Conservation (phyloP, 2,888 invertebrate species). For the Nowickia ferox region DNA sequence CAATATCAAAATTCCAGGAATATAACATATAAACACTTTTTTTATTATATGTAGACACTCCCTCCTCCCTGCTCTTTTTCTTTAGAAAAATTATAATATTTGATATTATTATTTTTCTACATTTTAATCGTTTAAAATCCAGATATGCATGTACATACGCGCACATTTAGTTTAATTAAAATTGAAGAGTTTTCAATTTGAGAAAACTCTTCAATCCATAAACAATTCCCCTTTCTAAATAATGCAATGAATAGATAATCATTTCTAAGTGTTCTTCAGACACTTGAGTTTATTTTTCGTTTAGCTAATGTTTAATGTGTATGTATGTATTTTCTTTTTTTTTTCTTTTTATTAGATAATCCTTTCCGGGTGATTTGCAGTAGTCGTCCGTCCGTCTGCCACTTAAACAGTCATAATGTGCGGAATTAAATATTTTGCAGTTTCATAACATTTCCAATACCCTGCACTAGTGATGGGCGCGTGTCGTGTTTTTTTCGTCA, state of each 20-base stretch:
- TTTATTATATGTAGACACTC: background rate
- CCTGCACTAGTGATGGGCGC: background rate
- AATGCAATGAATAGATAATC: constrained; percentile 57
- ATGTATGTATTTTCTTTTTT: background rate
- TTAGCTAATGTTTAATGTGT: constrained; percentile 13
- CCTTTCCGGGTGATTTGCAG: constrained; percentile 72
- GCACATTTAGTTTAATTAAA: constrained; percentile 43
- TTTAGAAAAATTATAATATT: background rate
- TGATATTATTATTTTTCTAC: constrained; percentile 13
- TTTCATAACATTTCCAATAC: constrained; percentile 22
- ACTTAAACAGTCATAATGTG: constrained; percentile 35
- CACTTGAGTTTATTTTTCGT: constrained; percentile 57
- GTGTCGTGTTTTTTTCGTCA: too few species aligned
- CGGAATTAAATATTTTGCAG: background rate
- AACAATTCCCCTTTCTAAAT: constrained; percentile 50
- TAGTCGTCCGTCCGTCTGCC: constrained; percentile 24
- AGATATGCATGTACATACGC: background rate
- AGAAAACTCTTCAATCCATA: constrained; percentile 56
- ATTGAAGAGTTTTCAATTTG: too few species aligned
- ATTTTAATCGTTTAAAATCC: constrained; percentile 15
- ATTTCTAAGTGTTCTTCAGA: constrained; percentile 65
- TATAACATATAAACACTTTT: background rate
- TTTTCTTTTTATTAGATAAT: constrained; percentile 65
- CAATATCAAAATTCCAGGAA: background rate
- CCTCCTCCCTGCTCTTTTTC: background rate